phyloP scores from a whole-genome alignment of 2,797 vertebrate genomes.

The Tarsius wallacei region DNA sequence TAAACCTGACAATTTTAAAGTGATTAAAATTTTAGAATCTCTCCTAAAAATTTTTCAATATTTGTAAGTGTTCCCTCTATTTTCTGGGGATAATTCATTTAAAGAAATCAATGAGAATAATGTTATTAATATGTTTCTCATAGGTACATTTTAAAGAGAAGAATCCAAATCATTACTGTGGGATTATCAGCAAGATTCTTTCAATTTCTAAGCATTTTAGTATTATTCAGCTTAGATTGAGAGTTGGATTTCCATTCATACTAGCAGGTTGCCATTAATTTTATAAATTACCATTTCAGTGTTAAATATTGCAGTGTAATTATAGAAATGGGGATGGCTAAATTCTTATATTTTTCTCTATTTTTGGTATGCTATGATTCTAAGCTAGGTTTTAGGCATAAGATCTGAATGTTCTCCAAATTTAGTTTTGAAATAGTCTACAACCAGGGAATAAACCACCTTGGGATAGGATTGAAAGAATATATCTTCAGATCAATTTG shows the following conservation, averaged over 20 bases:
- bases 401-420: neutral
- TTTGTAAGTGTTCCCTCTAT: constrained; percentile 8
- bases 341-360: neutral
- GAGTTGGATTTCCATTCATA: neutral
- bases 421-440: constrained; percentile 16
- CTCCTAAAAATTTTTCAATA: constrained; percentile 70
- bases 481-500: neutral
- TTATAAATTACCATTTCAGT: neutral
- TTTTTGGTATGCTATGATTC: neutral
- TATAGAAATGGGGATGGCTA: neutral
- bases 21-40: constrained; percentile 30
- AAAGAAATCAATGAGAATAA: neutral
- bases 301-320: neutral
- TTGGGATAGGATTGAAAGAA: neutral
- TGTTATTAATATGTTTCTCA: constrained; percentile 3
- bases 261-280: neutral
- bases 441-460: neutral
- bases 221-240: neutral
- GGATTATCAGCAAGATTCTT: neutral
- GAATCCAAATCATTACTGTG: neutral
- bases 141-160: neutral
- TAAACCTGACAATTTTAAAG: constrained; percentile 34
- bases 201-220: neutral
- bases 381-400: neutral
- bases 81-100: neutral